A percentile compares a stretch with the other conserved stretches of the same genome.
Evolutionary conservation across 2,888 invertebrate species (phyloP).

Genomic region (Globia sparganii): DNA sequence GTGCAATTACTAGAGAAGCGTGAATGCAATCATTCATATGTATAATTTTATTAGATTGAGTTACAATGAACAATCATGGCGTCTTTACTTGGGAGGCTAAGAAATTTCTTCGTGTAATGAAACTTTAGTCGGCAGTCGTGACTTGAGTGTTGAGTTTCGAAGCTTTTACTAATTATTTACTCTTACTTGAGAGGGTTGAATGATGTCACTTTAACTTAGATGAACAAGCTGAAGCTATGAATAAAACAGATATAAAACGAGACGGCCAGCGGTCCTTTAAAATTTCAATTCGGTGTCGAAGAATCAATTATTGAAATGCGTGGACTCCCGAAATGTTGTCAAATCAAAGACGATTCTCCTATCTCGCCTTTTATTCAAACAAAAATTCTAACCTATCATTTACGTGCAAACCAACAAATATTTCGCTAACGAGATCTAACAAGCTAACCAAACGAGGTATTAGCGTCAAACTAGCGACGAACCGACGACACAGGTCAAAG

Average conservation of each 20-base stretch:
- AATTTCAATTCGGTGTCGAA: background rate
- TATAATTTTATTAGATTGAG: conserved; percentile 58
- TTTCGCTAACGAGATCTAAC: conserved; percentile 57
- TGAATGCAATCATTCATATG: conserved; percentile 63
- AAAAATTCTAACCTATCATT: conserved; percentile 34
- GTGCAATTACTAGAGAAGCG: conserved; percentile 66
- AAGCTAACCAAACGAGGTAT: conserved; percentile 49
- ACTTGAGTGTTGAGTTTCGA: conserved; percentile 17
- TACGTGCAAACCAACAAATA: conserved; percentile 34
- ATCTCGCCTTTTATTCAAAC: conserved; percentile 6
- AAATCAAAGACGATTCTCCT: background rate
- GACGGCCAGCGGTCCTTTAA: background rate
- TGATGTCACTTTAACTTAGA: conserved; percentile 11
- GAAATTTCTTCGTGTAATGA: conserved; percentile 33
- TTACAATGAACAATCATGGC: conserved; percentile 46
- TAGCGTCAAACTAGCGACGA: conserved; percentile 40
- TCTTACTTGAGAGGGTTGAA: conserved; percentile 8
- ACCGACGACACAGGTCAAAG: conserved; percentile 58
- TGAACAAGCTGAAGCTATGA: conserved; percentile 4
- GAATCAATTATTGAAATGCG: background rate
- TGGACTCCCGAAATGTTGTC: background rate
- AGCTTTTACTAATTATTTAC: conserved; percentile 22
- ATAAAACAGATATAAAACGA: background rate
- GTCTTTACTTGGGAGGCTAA: conserved; percentile 19
- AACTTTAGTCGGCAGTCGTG: conserved; percentile 31